A percentile compares a stretch with the other conserved stretches of the same genome.
Conservation (phyloP, 2,888 invertebrate genomes). For the Drosophila borborema region DNA sequence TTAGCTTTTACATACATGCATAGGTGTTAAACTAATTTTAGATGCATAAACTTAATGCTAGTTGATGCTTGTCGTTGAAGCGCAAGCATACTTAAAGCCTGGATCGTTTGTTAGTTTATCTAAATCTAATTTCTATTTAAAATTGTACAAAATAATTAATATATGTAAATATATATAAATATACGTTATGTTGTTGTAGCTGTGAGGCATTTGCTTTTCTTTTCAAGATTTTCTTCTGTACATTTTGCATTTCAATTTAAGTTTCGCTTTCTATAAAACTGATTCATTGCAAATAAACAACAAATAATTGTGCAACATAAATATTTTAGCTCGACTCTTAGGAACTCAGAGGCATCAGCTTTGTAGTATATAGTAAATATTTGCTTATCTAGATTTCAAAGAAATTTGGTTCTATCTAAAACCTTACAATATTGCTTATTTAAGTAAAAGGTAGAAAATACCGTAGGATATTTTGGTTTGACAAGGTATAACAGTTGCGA, state of each 20-base stretch:
- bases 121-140: constrained; percentile 18
- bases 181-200: constrained; percentile 1
- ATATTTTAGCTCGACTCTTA: constrained; percentile 3
- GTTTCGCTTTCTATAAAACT: constrained; percentile 49
- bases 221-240: constrained; percentile 40
- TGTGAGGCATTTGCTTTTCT: constrained; percentile 24
- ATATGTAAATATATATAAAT: constrained; percentile 9
- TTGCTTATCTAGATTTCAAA: constrained; percentile 16
- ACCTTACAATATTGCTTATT: constrained; percentile 17
- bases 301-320: constrained; percentile 6
- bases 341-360: background rate
- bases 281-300: constrained; percentile 43
- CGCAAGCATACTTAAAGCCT: constrained; percentile 53
- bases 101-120: constrained; percentile 10
- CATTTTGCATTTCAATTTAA: constrained; percentile 32
- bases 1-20: constrained; percentile 30
- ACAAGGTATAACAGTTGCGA: background rate
- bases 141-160: constrained; percentile 47
- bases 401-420: constrained; percentile 18
- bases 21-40: constrained; percentile 67
- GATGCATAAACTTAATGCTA: constrained; percentile 59
- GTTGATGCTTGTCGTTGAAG: constrained; percentile 32
- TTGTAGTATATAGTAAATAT: background rate
- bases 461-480: background rate
- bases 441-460: constrained; percentile 5